Evolutionary conservation across 2,888 invertebrate genomes (phyloP), one percentile per base, ranked within the genome.

Genomic region (Sinohyriopsis cumingii): DNA sequence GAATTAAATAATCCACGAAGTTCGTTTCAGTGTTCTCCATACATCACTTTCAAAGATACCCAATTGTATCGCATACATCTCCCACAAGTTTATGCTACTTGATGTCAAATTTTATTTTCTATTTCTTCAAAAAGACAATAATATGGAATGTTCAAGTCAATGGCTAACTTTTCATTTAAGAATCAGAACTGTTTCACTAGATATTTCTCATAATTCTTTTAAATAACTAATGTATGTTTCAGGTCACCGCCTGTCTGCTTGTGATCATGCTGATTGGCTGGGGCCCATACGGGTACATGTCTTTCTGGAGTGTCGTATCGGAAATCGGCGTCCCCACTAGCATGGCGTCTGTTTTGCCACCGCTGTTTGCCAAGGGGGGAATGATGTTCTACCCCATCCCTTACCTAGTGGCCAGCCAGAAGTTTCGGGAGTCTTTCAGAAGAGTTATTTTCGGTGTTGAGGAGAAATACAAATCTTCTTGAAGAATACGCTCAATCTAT

Each of bases 331-430:
- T 80, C 22, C 83, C 88, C 15, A 83, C 88, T 7, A 78, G 80
- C 65, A 60, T 83, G 25, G 79, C 87, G 59, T 84, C 86, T 5
- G 77, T 87, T 5, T 69, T 87, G 19, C 88, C 89, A 12, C 87
- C 88, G 0, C 76, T 89, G 6, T 76, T 83, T 59, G 87, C 87
- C 63, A 88, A 89, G 72, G 77, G 82, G 7, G 86, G 85, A 15
- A 84, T 85, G 7, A 73, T 82, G 6, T 75, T 88, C 57, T 85
- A 86, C 71, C 87, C 88, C 2, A 68, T 88, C 69, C 83, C 84
- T 59, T 89, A 87, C 65, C 55, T 72, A 15, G 68, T 76, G 25
- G 76, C 79, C 22, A 78, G 75, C 65, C 72, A 74, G 45, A 72
- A 63, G 28, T 79, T 81, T 63, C 71, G 78, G 5, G 72, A 69